These are phyloP conservation scores for Poeciliopsis paucimaculata DNA, from an alignment of 2,797 vertebrate species.

Conservation along the genomic window DNA sequence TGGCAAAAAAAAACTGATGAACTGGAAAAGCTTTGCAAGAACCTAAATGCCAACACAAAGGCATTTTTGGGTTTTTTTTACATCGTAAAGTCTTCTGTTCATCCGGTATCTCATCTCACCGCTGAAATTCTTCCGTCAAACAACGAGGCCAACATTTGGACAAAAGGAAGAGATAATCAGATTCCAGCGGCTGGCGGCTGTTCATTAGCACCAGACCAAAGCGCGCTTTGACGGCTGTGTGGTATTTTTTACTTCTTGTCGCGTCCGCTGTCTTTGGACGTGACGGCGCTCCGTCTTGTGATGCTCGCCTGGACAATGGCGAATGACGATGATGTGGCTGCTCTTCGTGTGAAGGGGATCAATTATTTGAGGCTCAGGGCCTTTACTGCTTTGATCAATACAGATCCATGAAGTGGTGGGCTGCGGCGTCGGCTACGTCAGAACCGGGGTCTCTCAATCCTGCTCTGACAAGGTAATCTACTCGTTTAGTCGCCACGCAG, in stretches of 20 bases:
- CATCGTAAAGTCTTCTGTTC: conserved; percentile 10
- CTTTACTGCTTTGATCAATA: conserved; percentile 70
- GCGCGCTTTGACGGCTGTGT: conserved; percentile 14
- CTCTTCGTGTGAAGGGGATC: conserved; percentile 35
- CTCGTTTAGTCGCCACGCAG: conserved; percentile 32
- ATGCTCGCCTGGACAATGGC: conserved; percentile 23
- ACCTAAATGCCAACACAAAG: not conserved
- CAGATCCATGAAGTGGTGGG: conserved; percentile 57
- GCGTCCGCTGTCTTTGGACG: conserved; percentile 33
- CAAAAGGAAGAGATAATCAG: not conserved
- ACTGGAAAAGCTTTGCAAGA: not conserved
- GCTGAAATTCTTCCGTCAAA: conserved; percentile 7
- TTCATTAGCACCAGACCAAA: conserved; percentile 56
- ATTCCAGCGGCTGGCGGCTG: conserved; percentile 8
- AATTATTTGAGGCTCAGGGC: conserved; percentile 49
- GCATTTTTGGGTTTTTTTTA: conserved; percentile 33
- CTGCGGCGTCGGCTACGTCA: conserved; percentile 58
- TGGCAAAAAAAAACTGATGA: not conserved
- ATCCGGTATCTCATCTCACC: conserved; percentile 30
- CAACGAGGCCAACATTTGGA: not conserved
- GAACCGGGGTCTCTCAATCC: conserved; percentile 69
- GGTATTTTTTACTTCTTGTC: conserved; percentile 40
- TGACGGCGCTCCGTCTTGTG: conserved; percentile 4
- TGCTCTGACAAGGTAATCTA: conserved; percentile 45
- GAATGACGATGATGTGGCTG: conserved; percentile 39